Percentiles rank a stretch among this genome's conserved stretches.
Evolutionary conservation across 2,888 invertebrate genomes (phyloP).

Genomic region (Leistus spinibarbis): DNA sequence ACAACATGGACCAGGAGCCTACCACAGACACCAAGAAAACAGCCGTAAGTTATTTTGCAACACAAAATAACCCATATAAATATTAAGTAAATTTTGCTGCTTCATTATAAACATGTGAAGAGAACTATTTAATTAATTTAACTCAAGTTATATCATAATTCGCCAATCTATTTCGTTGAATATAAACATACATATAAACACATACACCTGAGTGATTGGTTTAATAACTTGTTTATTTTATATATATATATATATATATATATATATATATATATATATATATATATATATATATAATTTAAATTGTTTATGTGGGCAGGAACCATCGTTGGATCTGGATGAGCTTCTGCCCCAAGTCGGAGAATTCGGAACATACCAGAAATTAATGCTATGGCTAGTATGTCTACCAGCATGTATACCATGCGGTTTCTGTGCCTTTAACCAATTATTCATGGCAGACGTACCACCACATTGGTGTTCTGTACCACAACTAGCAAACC

Average conservation of each 20-base stretch:
- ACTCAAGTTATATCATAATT: background rate
- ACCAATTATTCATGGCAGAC: slow-evolving; percentile 91
- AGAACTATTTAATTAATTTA: background rate
- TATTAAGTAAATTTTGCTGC: background rate
- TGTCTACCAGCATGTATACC: slow-evolving; percentile 89
- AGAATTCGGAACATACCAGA: slow-evolving; percentile 89
- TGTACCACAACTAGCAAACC: slow-evolving; percentile 69
- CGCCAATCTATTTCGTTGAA: background rate
- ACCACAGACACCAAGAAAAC: slow-evolving; percentile 1
- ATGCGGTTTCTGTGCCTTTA: slow-evolving; percentile 91
- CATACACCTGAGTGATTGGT: too few relatives aligned
- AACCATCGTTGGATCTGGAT: slow-evolving; percentile 75
- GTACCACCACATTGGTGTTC: slow-evolving; percentile 86
- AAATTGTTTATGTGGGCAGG: slow-evolving; percentile 54
- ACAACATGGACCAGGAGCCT: slow-evolving; percentile 26
- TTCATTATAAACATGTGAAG: background rate
- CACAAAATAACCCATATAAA: background rate
- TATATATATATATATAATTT: slow-evolving; percentile 15
- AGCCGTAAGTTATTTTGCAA: background rate
- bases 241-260: background rate
- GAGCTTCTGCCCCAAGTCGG: slow-evolving; percentile 84
- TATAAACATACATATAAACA: background rate
- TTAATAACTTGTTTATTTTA: background rate
- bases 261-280: slow-evolving; percentile 21
- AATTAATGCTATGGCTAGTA: slow-evolving; percentile 81